Percentiles rank a stretch among this genome's conserved stretches.
These are phyloP conservation scores for Lamellibrachia luymesi DNA, from an alignment of 1,140 invertebrate genomes.

Conservation along the genomic window DNA sequence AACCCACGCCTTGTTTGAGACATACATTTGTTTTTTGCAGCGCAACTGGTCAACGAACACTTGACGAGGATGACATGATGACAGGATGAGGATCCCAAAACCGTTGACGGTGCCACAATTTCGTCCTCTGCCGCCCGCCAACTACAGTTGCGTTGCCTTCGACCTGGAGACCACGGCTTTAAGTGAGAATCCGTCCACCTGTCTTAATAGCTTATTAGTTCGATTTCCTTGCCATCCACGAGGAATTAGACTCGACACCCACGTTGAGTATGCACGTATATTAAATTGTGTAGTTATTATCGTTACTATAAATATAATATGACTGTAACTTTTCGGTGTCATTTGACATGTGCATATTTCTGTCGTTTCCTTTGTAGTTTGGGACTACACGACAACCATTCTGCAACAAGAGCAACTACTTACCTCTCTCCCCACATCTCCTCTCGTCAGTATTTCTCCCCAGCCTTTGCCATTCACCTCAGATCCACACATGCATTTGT, in stretches of 20 bases:
- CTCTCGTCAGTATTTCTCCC: not conserved
- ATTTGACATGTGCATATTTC: too few species aligned
- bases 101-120: not conserved
- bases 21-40: not conserved
- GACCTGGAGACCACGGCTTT: not conserved
- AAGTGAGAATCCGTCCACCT: not conserved
- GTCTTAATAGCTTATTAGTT: not conserved
- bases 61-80: not conserved
- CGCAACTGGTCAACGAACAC: not conserved
- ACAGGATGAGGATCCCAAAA: not conserved
- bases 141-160: not conserved
- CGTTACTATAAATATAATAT: too few species aligned
- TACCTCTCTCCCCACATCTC: too few species aligned
- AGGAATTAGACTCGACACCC: not conserved
- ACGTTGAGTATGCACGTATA: too few species aligned
- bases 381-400: too few species aligned
- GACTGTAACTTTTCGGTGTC: too few species aligned
- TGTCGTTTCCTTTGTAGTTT: too few species aligned
- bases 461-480: too few species aligned
- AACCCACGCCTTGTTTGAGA: not conserved
- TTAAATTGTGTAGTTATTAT: too few species aligned
- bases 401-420: too few species aligned
- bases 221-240: not conserved
- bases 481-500: too few species aligned
- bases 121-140: not conserved